Conservation (phyloP, 2,888 invertebrate genomes). For the Neoscelio sp. region DNA sequence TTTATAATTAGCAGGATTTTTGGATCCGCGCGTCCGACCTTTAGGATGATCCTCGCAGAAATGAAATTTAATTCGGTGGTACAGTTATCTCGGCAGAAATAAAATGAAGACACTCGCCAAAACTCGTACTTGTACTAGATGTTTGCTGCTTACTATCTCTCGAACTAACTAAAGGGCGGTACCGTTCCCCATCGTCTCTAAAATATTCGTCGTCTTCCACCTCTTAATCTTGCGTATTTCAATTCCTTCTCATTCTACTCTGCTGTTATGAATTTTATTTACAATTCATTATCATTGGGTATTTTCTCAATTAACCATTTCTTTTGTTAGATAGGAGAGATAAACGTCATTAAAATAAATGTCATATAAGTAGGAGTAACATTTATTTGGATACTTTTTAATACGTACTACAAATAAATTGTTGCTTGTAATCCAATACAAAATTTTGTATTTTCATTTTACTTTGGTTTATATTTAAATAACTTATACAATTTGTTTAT, state of each 20-base stretch:
- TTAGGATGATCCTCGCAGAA: conserved; percentile 20
- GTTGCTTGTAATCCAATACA: too few species aligned
- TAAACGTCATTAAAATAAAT: too few species aligned
- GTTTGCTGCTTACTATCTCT: conserved; percentile 75
- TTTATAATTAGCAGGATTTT: conserved; percentile 8
- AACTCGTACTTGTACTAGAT: conserved; percentile 62
- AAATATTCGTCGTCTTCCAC: conserved; percentile 82
- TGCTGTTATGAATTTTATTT: conserved; percentile 37
- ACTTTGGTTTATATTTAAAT: too few species aligned
- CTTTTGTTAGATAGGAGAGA: too few species aligned
- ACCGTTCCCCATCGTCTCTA: conserved; percentile 80
- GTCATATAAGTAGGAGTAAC: too few species aligned
- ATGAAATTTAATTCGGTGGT: conserved; percentile 38
- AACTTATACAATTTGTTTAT: too few species aligned
- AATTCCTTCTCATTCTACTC: conserved; percentile 44
- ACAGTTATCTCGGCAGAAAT: conserved; percentile 43
- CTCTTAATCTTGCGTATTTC: conserved; percentile 71
- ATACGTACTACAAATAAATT: too few species aligned
- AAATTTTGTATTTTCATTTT: too few species aligned
- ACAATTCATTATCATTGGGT: conserved; percentile 39
- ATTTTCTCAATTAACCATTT: too few species aligned
- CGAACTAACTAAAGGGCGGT: conserved; percentile 79
- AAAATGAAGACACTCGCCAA: conserved; percentile 60
- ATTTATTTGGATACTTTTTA: too few species aligned
- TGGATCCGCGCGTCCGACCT: conserved; percentile 21